These are phyloP conservation scores for Vanessa tameamea DNA, from an alignment of 1,140 invertebrate genomes.

Conservation along the genomic window DNA sequence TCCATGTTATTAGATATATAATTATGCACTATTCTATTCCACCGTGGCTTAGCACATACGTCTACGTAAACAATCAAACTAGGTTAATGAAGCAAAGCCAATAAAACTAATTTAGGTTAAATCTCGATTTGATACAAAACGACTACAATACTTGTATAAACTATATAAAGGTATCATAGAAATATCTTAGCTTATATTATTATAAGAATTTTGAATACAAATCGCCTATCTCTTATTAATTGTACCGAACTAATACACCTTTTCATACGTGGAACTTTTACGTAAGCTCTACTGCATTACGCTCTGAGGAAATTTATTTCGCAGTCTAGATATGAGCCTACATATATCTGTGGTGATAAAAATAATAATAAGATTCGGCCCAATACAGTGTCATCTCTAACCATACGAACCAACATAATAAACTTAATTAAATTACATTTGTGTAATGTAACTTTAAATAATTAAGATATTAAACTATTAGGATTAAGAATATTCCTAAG, in stretches of 20 bases:
- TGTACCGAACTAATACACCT: slow-evolving; percentile 47
- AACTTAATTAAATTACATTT: not conserved
- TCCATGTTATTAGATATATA: no score
- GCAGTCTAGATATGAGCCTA: slow-evolving; percentile 56
- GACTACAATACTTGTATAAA: no score
- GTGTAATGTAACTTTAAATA: not conserved
- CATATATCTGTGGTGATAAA: slow-evolving; percentile 50
- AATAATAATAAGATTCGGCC: slow-evolving; percentile 44
- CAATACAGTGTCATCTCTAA: not conserved
- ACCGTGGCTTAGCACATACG: no score
- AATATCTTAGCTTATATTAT: not conserved
- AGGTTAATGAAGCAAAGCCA: no score
- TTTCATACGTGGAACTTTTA: slow-evolving; percentile 76
- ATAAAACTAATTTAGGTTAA: no score
- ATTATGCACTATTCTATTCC: no score
- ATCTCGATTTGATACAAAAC: not conserved
- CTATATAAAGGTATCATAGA: no score
- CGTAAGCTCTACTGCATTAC: slow-evolving; percentile 66
- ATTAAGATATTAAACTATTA: no score
- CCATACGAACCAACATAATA: not conserved
- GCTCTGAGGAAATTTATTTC: slow-evolving; percentile 67
- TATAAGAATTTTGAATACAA: slow-evolving; percentile 17
- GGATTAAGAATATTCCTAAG: no score
- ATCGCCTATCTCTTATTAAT: slow-evolving; percentile 40
- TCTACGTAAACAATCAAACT: no score